Conservation (phyloP, 2,113 vertebrate species). For the Tychaedon coryphoeus region DNA sequence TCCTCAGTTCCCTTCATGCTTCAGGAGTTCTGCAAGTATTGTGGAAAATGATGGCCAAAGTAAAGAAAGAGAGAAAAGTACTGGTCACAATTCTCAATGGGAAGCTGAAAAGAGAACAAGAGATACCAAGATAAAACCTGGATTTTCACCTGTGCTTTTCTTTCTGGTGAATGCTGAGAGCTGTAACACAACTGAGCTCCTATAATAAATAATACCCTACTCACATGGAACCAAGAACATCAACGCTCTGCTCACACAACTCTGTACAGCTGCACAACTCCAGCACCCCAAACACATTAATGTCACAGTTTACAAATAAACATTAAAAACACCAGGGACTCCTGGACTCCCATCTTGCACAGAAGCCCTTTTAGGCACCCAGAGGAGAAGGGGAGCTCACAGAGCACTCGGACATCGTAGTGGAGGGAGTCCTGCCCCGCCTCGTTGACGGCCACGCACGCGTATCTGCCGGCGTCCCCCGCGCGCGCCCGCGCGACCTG, state of each 20-base stretch:
- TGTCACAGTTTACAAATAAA: neutral
- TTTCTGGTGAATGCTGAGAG: neutral
- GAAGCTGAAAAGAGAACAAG: neutral
- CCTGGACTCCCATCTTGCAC: neutral
- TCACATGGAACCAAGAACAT: neutral
- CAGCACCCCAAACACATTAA: neutral
- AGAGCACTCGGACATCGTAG: slow-evolving; percentile 86
- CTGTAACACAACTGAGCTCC: neutral
- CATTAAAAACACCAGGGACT: neutral
- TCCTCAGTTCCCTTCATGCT: neutral
- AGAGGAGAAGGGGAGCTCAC: slow-evolving; percentile 74
- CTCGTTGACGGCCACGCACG: slow-evolving; percentile 91
- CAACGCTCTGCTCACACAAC: neutral
- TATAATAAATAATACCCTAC: accelerated
- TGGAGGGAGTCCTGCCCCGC: slow-evolving; percentile 94
- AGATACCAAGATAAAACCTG: neutral
- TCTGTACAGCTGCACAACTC: neutral
- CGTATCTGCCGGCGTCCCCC: slow-evolving; percentile 88
- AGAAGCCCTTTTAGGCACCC: neutral
- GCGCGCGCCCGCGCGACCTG: slow-evolving; percentile 84
- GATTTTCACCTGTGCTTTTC: neutral
- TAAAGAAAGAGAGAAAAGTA: neutral
- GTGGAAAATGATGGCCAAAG: neutral
- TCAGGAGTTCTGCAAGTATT: neutral
- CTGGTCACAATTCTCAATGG: neutral